Base-by-base conservation (phyloP, 2,888 invertebrate species). In the Rhagium mordax region DNA sequence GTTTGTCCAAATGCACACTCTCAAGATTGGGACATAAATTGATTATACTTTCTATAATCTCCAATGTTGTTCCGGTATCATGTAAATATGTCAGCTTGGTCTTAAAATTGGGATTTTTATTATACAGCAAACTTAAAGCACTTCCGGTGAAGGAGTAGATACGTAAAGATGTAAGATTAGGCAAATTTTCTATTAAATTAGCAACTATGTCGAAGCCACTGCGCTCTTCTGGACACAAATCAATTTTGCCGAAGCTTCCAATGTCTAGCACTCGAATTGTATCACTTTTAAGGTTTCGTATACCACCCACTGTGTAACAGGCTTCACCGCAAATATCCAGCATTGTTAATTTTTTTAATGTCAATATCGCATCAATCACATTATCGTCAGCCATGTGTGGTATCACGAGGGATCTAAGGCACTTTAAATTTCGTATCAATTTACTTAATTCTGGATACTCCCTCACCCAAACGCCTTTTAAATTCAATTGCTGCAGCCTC, bases 401-500 rank as follows among this genome's bases (percentile, higher is more conserved):
- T 78, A 94, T 93, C 82, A 91, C 91, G 0, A 94, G 86, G 24
- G 90, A 91, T 3, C 90, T 91, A 64, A 94, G 85, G 81, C 91
- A 88, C n/a, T 87, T 89, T 59, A 92, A 88, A 79, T 91, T 91
- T 78, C 89, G 89, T 6, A 94, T 89, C 27, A 93, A 86, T 27
- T 91, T 88, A 74, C 91, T 91, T 88, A 94, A 89, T 70, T 90
- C 87, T 81, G 93, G 89, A 79, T 92, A 91, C 76, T 94, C 93
- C 85, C 92, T 92, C 51, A 92, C 92, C 93, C 93, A 94, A 33
- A 94, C 92, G 13, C 94, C 94, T 88, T 93, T 93, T 70, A 94
- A 87, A 86, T 93, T 93, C 65, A 94, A 89, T 62, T 87, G 86
- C 55, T 91, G 91, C 78, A 94, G 82, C 29, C 93, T 92, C 6